Evolutionary conservation across 2,888 invertebrate species (phyloP), one percentile per base, ranked within the genome.

Genomic region (Aphidoletes aphidimyza): DNA sequence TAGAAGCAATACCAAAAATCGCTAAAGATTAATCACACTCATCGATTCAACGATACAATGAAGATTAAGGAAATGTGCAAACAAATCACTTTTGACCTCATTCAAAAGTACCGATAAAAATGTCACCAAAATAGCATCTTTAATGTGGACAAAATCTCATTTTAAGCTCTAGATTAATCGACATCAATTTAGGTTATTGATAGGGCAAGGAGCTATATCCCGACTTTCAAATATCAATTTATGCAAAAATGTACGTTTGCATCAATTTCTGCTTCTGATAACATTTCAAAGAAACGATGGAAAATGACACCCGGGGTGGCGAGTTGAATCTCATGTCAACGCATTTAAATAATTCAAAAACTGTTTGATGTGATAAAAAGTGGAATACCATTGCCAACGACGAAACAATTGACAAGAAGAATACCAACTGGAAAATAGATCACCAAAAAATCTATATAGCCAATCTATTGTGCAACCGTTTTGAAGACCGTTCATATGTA

Each of bases 41-140:
- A n/a, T 81, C 37, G 81, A 81, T 81, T 37, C 9, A n/a, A 6
- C 22, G 81, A 81, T 81, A 22, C n/a, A 22, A n/a, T 37, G 37
- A 36, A n/a, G 81, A 81, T 81, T 81, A 81, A 81, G 37, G n/a
- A 37, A 81, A 81, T 81, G 37, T 81, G 81, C 81, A 81, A 81
- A 81, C 81, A 81, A 81, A 81, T 81, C 81, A 81, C 37, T 81
- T 81, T 81, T 37, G n/a, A 81, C n/a, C 81, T 81, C n/a, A 19
- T 69, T 69, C 34, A 69, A 69, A 69, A 14, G 30, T 17, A 30
- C 30, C 30, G 69, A 69, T 69, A 30, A 30, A 69, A 54, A 54
- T n/a, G n/a, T n/a, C n/a, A n/a, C n/a, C n/a, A n/a, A n/a, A n/a
- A n/a, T n/a, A n/a, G n/a, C n/a, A n/a, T n/a, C n/a, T n/a, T 39